Base-by-base conservation (phyloP, 1,140 invertebrate genomes). In the Platyura marginata region DNA sequence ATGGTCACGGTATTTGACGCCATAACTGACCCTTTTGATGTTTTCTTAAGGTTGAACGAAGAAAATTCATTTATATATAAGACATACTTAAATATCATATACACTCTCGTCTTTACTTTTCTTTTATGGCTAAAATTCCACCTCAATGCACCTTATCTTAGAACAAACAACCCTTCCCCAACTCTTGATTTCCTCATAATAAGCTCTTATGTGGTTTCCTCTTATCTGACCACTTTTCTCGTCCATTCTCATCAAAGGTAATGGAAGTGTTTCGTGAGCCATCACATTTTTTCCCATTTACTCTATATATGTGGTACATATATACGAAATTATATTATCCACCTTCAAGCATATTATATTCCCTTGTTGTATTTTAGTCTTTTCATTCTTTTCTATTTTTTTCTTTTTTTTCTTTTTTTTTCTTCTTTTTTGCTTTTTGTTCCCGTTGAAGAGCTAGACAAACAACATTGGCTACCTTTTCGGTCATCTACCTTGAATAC, bases 191-290 rank as follows among this genome's bases (percentile, higher is more conserved):
- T 29, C 13, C 25, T 38, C n/a, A 38, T 38, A 38, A 38, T 38
- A 38, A 38, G 36, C 36, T 18, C 36, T 38, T 38, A 38, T 38
- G 36, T 38, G 36, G 36, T 18, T 38, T 38, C 36, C 36, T 38
- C 20, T 38, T 38, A 38, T 38, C 36, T 38, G 36, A 38, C 36
- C 36, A 38, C 36, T 38, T 38, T 38, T 38, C 36, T 38, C 36
- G 18, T 38, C 36, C 36, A 38, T 38, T 38, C 18, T 38, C 36
- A 38, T 38, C 36, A 18, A n/a, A 38, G 19, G 36, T 38, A 38
- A 38, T 38, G 36, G 36, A 38, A 38, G 36, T 38, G 36, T 38
- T 38, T 38, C 36, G 18, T 38, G 36, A 20, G 36, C 36, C 36
- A 38, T 38, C 36, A 38, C 36, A 18, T 18, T 38, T 38, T 38